These are phyloP conservation scores for Phyto melanocephala DNA, from an alignment of 2,888 invertebrate species.

Conservation along the genomic window DNA sequence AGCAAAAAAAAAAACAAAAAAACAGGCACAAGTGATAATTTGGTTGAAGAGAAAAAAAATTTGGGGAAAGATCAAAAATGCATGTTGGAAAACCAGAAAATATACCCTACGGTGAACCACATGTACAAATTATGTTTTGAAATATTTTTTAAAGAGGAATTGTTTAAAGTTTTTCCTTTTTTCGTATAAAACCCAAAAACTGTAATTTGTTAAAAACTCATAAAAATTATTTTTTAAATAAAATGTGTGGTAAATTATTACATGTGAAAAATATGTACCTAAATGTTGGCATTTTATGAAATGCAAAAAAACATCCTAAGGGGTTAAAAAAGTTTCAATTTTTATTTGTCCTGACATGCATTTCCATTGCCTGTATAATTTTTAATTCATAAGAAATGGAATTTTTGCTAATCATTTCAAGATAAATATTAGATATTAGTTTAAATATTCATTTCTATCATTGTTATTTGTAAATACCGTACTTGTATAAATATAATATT, in stretches of 20 bases:
- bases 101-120: conserved; percentile 55
- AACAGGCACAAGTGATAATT: conserved; percentile 53
- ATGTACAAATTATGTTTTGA: conserved; percentile 46
- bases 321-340: not conserved
- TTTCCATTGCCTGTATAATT: no score
- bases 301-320: not conserved
- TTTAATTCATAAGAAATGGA: no score
- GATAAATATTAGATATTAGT: no score
- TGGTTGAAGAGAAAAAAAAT: conserved; percentile 26
- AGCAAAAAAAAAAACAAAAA: not conserved
- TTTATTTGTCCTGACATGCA: not conserved
- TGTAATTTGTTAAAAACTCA: conserved; percentile 54
- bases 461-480: no score
- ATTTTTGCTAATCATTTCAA: no score
- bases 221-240: conserved; percentile 31
- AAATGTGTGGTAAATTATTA: conserved; percentile 18
- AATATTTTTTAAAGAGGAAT: not conserved
- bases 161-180: not conserved
- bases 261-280: conserved; percentile 11
- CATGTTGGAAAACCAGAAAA: conserved; percentile 38
- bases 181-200: conserved; percentile 8
- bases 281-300: conserved; percentile 9
- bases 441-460: no score
- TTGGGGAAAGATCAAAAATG: conserved; percentile 23
- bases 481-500: no score